Base-by-base conservation (phyloP, 2,797 vertebrate genomes). In the Numenius phaeopus region DNA sequence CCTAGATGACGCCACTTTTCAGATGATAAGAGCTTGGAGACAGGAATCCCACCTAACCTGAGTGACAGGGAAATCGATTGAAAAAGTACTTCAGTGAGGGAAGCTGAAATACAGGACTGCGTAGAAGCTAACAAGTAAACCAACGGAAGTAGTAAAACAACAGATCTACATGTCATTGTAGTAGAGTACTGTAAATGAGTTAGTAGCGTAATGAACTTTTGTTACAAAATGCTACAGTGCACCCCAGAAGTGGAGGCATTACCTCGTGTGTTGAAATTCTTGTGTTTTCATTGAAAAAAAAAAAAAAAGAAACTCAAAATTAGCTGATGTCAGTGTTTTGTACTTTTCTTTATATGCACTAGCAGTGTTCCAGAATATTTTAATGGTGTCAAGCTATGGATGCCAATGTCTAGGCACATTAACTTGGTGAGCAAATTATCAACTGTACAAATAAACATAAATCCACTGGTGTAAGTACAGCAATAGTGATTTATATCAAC, bases 401-500 rank as follows among this genome's bases (percentile, higher is more conserved):
- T 91, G 57, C 57, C 70, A 40, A 42, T 76, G 58, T 55, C 72
- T 89, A 59, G 69, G 37, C 61, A 58, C 49, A 81, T 29, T 23
- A 78, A 44, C 30, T 90, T 44, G 84, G 14, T 47, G 14, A 85
- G 13, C 14, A 96, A 75, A 61, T 83, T 52, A 85, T n/a, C 64
- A 65, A 14, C 34, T 83, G 58, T 72, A 85, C 39, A 96, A 92
- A 94, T 92, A 80, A 92, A 89, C 34, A 83, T 50, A 85, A 78
- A 85, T 94, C 46, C 71, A 80, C 49, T 67, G n/a, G 27, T 66
- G 39, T 85, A 75, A 94, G 37, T 59, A 70, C 15, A 75, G 57
- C 29, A 87, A 80, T 77, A 67, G 19, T 50, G 46, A 47, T 93
- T 92, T 65, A 76, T 71, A 54, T n/a, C 71, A 80, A 29, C 65